Percentiles rank a stretch among this genome's conserved stretches.
These are phyloP conservation scores for Silurus aristotelis DNA, from an alignment of 2,797 vertebrate species.

Conservation along the genomic window DNA sequence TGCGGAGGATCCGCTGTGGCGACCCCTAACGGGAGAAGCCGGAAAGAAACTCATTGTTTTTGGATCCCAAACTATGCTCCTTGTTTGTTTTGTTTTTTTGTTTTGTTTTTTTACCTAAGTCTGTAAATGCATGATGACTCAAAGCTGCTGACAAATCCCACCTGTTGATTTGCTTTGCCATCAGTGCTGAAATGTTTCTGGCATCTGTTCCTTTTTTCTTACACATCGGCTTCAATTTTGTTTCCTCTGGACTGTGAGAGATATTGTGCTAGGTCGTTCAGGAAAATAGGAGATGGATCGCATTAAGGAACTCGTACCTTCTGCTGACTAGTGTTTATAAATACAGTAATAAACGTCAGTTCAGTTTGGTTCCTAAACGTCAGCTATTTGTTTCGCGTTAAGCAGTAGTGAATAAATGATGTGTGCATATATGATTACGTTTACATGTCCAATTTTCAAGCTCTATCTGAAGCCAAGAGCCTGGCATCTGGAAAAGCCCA, in stretches of 20 bases:
- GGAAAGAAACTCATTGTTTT: no score
- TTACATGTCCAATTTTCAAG: neutral
- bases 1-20: no score
- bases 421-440: neutral
- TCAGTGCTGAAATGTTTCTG: slow-evolving; percentile 29
- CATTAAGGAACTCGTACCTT: slow-evolving; percentile 7
- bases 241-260: neutral
- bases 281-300: slow-evolving; percentile 4
- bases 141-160: slow-evolving; percentile 36
- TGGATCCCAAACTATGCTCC: neutral
- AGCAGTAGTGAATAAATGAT: neutral
- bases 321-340: neutral
- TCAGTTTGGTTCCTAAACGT: neutral
- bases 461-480: neutral
- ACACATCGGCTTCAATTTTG: slow-evolving; percentile 20
- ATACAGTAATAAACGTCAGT: neutral
- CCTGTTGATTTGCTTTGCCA: slow-evolving; percentile 22
- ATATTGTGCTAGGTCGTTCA: neutral
- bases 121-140: slow-evolving; percentile 17
- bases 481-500: neutral
- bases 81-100: neutral
- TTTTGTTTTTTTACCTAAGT: slow-evolving; percentile 6
- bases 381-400: neutral
- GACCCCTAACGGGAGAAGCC: no score
- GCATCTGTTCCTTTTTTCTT: slow-evolving; percentile 10